Base-by-base conservation (phyloP, 2,797 vertebrate species). In the Agapornis canus region DNA sequence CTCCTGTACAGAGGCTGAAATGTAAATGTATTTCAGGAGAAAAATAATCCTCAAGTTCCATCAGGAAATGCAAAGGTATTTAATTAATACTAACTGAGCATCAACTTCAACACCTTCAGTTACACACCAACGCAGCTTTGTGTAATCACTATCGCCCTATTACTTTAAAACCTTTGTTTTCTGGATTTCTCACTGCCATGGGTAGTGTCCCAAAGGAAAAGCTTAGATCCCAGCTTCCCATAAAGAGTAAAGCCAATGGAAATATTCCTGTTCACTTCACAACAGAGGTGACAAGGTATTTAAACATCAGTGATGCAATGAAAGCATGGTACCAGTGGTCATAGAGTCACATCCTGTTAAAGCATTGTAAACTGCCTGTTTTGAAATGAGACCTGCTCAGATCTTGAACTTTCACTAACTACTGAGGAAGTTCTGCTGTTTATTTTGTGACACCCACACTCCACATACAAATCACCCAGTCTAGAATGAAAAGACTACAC, bases 81-180 rank as follows among this genome's bases (percentile, higher is more conserved):
- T 88, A 42, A 73, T 48, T n/a, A 61, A 40, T 47, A 29, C 32
- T 13, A 61, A 26, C 40, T 45, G 45, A 78, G 54, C 43, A 86
- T 21, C 69, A 51, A 31, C 93, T 80, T 49, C 2, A 9, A 78
- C 63, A 68, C 80, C 25, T 76, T 43, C 83, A 47, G 75, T 35
- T 42, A 42, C 64, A 64, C 40, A 45, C 32, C 29, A 52, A 75
- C 26, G 56, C 66, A 86, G 83, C 72, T 35, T 59, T 10, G 73
- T 63, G 80, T 79, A 90, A 95, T 10, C 37, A 92, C 9, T 82
- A 91, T 42, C 23, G 1, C 26, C 59, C 40, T 63, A 96, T 70
- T 76, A 86, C 82, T 91, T 79, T 94, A 86, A 94, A 89, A 92
- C 85, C 85, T 93, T 82, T 88, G 70, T 72, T 89, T 82, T 73